Evolutionary conservation across 2,888 invertebrate genomes (phyloP).

Genomic region (Noctua janthina): DNA sequence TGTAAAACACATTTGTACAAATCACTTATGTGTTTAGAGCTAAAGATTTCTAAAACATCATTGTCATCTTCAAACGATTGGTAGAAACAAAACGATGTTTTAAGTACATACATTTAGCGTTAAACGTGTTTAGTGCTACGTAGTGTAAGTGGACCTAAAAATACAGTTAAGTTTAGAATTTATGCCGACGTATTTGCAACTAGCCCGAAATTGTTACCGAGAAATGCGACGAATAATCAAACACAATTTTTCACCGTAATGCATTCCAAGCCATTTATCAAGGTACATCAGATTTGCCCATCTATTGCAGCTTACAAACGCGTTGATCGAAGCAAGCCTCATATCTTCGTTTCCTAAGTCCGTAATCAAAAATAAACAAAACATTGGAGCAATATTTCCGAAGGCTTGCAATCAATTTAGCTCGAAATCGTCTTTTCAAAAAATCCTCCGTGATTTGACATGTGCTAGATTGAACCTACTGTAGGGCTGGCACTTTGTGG

Average conservation of each 20-base stretch:
- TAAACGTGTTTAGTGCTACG: background rate
- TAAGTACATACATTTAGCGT: background rate
- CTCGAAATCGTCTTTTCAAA: slow-evolving; percentile 57
- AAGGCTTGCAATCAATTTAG: slow-evolving; percentile 60
- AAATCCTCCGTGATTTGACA: slow-evolving; percentile 61
- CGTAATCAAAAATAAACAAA: slow-evolving; percentile 34
- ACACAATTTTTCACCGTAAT: background rate
- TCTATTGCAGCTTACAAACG: background rate
- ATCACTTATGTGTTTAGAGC: background rate
- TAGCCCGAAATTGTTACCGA: background rate
- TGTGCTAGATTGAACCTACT: slow-evolving; percentile 52
- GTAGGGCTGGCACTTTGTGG: slow-evolving; percentile 39
- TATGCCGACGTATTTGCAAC: background rate
- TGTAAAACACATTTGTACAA: background rate
- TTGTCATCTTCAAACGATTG: background rate
- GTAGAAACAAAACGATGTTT: background rate
- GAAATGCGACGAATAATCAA: background rate
- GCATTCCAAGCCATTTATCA: background rate
- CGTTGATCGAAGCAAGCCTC: background rate
- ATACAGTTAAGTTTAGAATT: background rate
- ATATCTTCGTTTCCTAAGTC: background rate
- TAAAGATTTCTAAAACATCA: background rate
- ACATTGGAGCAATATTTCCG: slow-evolving; percentile 50
- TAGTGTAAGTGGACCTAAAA: background rate
- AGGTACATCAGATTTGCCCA: background rate